Base-by-base conservation (phyloP, 2,888 invertebrate genomes). In the Peribatodes rhomboidaria region DNA sequence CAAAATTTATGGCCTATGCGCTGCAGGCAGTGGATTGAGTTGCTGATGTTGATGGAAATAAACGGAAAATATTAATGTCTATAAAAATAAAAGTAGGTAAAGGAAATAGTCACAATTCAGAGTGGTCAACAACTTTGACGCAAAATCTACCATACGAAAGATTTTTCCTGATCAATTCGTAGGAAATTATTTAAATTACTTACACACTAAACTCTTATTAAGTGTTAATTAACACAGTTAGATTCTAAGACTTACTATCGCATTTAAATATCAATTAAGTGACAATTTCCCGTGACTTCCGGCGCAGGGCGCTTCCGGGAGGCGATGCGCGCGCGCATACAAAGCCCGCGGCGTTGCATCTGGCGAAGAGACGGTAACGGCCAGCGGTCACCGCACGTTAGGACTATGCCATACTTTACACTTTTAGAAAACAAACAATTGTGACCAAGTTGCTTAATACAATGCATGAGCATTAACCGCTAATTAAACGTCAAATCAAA, bases 241-340 rank as follows among this genome's bases (percentile, higher is more conserved):
- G 56, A 47, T 64, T 59, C 58, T 41, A 55, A 67, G 55, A 62
- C 61, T 53, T 65, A 65, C 64, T 61, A 83, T 83, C 81, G 77
- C 79, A 84, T 86, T 86, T 85, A 83, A 87, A 86, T 84, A 83
- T 85, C 85, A 86, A 88, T 90, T 87, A 88, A 76, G 75, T 80
- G 83, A 71, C 81, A 80, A 83, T 85, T 81, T 85, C 81, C 81
- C 81, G 81, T 79, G 71, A 76, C 80, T 84, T 87, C 88, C 88
- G 84, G 77, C 41, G 75, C 68, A 73, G 73, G 82, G 74, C 80
- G 85, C 80, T 83, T 87, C 87, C 87, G 82, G 77, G 69, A 67
- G 61, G 75, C 71, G 74, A 67, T 82, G 83, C 86, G 85, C 81
- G 61, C 67, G 81, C 83, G 89, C 90, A 89, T 88, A 86, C 84